Evolutionary conservation across 2,888 invertebrate species (phyloP).

Genomic region (Zhuqinia jingwanae): DNA sequence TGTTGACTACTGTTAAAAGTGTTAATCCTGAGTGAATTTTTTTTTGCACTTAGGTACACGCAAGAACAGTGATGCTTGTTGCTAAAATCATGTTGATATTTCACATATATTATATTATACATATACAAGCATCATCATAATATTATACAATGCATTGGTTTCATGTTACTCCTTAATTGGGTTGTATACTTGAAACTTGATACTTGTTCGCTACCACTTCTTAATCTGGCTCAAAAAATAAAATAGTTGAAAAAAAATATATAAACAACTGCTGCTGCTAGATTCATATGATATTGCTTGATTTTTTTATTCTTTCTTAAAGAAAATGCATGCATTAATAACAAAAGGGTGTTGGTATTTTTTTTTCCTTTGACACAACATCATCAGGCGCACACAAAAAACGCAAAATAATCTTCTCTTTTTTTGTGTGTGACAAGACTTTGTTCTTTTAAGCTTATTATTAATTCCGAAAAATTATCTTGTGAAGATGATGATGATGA

Average conservation of each 20-base stretch:
- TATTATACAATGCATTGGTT: not conserved
- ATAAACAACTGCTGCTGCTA: conserved; percentile 1
- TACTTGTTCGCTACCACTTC: conserved; percentile 48
- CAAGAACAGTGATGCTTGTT: no score
- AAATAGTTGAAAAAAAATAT: not conserved
- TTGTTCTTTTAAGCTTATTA: not conserved
- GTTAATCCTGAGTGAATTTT: not conserved
- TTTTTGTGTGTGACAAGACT: conserved; percentile 4
- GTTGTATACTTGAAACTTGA: conserved; percentile 57
- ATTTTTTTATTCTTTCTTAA: not conserved
- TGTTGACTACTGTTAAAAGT: no score
- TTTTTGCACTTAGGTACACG: conserved; percentile 43
- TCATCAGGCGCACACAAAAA: no score
- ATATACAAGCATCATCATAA: not conserved
- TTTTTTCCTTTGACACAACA: not conserved
- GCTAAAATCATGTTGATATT: no score
- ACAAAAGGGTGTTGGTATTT: not conserved
- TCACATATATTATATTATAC: no score
- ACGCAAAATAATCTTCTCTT: no score
- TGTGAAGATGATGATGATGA: no score
- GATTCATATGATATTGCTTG: conserved; percentile 1
- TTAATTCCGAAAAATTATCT: not conserved
- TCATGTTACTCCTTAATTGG: conserved; percentile 56
- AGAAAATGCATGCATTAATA: not conserved
- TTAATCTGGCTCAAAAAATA: no score